phyloP scores from a whole-genome alignment of 2,888 invertebrate genomes.

The Eristalis intricaria region DNA sequence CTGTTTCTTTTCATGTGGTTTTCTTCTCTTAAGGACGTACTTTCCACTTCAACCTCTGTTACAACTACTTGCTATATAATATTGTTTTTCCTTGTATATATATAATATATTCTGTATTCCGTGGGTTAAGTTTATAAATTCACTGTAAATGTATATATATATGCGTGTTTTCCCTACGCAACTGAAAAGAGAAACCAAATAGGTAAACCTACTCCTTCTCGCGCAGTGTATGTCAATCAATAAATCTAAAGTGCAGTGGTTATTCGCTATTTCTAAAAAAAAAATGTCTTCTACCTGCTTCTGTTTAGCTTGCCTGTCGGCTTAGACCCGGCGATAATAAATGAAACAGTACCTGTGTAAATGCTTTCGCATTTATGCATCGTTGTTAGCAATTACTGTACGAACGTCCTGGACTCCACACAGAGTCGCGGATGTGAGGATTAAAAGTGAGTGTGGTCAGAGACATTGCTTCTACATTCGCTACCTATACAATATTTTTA shows the following conservation, averaged over 20 bases:
- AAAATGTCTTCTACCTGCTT: slow-evolving; percentile 35
- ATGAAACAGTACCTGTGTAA: not conserved
- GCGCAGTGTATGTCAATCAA: slow-evolving; percentile 7
- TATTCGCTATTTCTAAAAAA: slow-evolving; percentile 43
- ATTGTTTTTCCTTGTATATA: slow-evolving; percentile 1
- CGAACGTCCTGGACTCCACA: slow-evolving; percentile 9
- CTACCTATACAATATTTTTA: slow-evolving; percentile 50
- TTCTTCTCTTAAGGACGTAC: slow-evolving; percentile 40
- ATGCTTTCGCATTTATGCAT: slow-evolving; percentile 16
- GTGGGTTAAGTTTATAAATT: slow-evolving; percentile 66
- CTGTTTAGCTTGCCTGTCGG: slow-evolving; percentile 12
- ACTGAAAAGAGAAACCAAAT: slow-evolving; percentile 15
- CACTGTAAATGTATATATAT: slow-evolving; percentile 45
- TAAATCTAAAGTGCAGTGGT: slow-evolving; percentile 54
- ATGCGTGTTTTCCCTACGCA: not conserved
- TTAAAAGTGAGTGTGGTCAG: not conserved
- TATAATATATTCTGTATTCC: slow-evolving; percentile 43
- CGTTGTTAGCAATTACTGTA: slow-evolving; percentile 61
- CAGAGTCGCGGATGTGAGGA: not conserved
- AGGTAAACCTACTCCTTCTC: not conserved
- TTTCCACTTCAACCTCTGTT: slow-evolving; percentile 45
- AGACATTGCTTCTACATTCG: slow-evolving; percentile 26
- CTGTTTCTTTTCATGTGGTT: slow-evolving; percentile 34
- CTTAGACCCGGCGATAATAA: not conserved
- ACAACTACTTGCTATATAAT: slow-evolving; percentile 41